A percentile compares a stretch with the other conserved stretches of the same genome.
phyloP scores from a whole-genome alignment of 1,140 invertebrate species.

The Oedothorax gibbosus region DNA sequence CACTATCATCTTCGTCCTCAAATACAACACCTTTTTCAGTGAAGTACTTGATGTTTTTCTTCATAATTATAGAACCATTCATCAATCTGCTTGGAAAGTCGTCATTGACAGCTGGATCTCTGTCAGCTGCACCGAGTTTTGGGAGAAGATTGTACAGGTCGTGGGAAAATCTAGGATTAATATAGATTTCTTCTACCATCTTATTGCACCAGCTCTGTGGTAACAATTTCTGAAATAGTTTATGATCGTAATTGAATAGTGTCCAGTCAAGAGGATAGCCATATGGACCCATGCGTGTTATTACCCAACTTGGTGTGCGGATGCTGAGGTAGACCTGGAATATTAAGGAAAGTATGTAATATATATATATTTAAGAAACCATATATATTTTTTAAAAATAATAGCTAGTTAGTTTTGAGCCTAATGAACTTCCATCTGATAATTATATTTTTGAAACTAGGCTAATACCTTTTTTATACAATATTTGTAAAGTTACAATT shows the following conservation, averaged over 20 bases:
- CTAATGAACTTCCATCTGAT: no score
- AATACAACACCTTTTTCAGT: slow-evolving; percentile 67
- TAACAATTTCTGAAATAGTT: slow-evolving; percentile 63
- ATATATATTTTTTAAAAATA: no score
- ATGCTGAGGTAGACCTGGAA: slow-evolving; percentile 70
- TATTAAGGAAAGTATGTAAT: neutral
- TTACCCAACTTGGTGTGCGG: slow-evolving; percentile 70
- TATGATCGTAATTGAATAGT: slow-evolving; percentile 62
- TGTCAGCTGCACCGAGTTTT: slow-evolving; percentile 67
- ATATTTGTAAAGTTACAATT: no score
- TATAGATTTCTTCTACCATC: slow-evolving; percentile 33
- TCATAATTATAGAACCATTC: slow-evolving; percentile 69
- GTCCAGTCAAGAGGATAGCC: slow-evolving; percentile 67
- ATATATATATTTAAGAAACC: neutral
- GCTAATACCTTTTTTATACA: no score
- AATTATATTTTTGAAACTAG: no score
- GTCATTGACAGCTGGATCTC: slow-evolving; percentile 73
- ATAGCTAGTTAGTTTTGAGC: no score
- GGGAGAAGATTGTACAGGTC: slow-evolving; percentile 70
- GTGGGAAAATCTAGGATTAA: slow-evolving; percentile 69
- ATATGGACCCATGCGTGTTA: slow-evolving; percentile 65
- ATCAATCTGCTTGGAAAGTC: slow-evolving; percentile 71
- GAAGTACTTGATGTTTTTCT: slow-evolving; percentile 67
- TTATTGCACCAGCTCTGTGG: slow-evolving; percentile 1
- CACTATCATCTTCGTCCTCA: slow-evolving; percentile 54